Evolutionary conservation across 2,113 vertebrate species (phyloP), one percentile per base, ranked within the genome.

Genomic region (Gymnorhina tibicen): DNA sequence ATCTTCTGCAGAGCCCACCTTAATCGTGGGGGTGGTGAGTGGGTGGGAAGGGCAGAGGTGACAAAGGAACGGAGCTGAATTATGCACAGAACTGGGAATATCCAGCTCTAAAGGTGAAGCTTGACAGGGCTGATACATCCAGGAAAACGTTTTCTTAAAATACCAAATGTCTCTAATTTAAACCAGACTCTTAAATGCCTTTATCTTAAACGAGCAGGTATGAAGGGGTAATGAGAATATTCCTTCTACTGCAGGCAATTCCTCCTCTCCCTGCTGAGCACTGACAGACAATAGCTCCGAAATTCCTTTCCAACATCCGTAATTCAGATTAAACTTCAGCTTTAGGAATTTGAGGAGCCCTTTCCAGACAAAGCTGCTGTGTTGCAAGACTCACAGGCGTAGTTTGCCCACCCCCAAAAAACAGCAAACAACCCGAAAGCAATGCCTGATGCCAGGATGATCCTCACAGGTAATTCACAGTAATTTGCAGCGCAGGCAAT

Each of bases 1-100:
- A 91, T 75, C 91, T 67, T 68, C 32, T 55, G 77, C 87, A 94
- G 93, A 77, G 60, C 87, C 86, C 82, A 91, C 89, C 88, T 85
- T 32, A 91, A 55, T 35, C 75, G 20, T 3, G 46, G 50, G 72
- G 90, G 79, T 50, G 85, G 58, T 3, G 68, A 27, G 90, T 26
- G 83, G 92, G 92, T 56, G 91, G 80, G 5, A 30, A 76, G 89
- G 91, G 79, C 87, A 88, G 4, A 66, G 93, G 94, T 50, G 80
- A 62, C 83, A 68, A 30, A 85, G 66, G 69, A 86, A 19, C 1
- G 4, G 9, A 80, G 83, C 58, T 88, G 84, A 52, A 21, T 52
- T 27, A 7, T 13, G 1, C 88, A 77, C 75, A 37, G 52, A 86
- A 42, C 50, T 33, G 59, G 32, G 74, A 91, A 27, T 42, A 50